These are phyloP conservation scores for Hydrotaea diabolus DNA, from an alignment of 2,888 invertebrate species.

Conservation along the genomic window DNA sequence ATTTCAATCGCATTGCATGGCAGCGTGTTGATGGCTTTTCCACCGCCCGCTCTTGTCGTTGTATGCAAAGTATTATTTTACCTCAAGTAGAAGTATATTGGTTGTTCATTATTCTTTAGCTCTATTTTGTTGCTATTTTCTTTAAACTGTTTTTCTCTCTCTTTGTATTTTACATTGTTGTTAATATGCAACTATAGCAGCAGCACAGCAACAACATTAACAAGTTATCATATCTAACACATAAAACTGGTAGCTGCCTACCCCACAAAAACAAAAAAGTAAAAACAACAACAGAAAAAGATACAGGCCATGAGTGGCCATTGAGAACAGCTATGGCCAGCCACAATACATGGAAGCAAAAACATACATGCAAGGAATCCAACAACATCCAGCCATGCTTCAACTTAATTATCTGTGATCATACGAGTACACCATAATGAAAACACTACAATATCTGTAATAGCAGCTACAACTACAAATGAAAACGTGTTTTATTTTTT, in stretches of 20 bases:
- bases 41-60: background rate
- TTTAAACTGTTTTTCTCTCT: constrained; percentile 6
- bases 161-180: constrained; percentile 19
- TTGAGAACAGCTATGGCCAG: constrained; percentile 14
- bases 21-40: background rate
- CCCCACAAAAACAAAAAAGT: background rate
- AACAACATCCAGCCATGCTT: constrained; percentile 30
- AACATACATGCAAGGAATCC: constrained; percentile 26
- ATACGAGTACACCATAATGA: too few species aligned
- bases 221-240: constrained; percentile 39
- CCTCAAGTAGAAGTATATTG: constrained; percentile 9
- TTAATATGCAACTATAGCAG: constrained; percentile 15
- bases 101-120: constrained; percentile 18
- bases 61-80: constrained; percentile 27
- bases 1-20: constrained; percentile 10
- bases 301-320: constrained; percentile 26
- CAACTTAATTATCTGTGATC: constrained; percentile 31
- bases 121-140: constrained; percentile 14
- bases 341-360: background rate
- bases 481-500: constrained; percentile 18
- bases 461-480: constrained; percentile 16
- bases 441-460: constrained; percentile 13
- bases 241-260: constrained; percentile 34
- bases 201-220: constrained; percentile 22
- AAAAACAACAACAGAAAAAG: too few species aligned